Percentiles rank a stretch among this genome's conserved stretches.
Conservation (phyloP, 2,888 invertebrate species). For the Salticus scenicus region DNA sequence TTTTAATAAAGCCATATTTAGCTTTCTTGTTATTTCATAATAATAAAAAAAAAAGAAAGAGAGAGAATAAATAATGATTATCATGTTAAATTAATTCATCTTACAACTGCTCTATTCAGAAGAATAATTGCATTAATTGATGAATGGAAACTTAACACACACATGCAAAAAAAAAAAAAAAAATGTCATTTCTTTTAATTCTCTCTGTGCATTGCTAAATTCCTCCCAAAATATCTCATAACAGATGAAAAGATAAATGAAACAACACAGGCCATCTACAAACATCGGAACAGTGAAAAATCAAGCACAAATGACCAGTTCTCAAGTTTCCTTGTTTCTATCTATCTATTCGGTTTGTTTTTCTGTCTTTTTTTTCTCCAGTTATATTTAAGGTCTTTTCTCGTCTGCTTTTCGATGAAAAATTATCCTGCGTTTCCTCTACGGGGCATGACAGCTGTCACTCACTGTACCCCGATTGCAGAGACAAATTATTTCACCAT, state of each 20-base stretch:
- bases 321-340: neutral
- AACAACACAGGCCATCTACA: too few relatives aligned
- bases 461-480: neutral
- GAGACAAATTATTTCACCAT: slow-evolving; percentile 16
- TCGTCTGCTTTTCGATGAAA: neutral
- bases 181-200: too few relatives aligned
- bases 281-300: neutral
- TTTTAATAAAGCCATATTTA: too few relatives aligned
- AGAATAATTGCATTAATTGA: too few relatives aligned
- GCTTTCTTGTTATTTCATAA: too few relatives aligned
- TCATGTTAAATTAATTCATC: too few relatives aligned
- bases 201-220: neutral
- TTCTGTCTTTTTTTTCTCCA: neutral
- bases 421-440: neutral
- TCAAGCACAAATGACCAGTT: neutral
- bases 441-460: neutral
- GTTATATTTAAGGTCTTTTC: neutral
- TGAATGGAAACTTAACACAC: too few relatives aligned
- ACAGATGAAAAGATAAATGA: neutral
- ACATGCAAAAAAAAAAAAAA: too few relatives aligned
- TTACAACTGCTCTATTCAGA: too few relatives aligned
- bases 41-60: too few relatives aligned
- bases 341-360: neutral
- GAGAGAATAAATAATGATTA: too few relatives aligned
- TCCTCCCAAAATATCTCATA: neutral